Base-by-base conservation (phyloP, 92 coral and sea anemone species). In the Parazoanthus atlanticus region DNA sequence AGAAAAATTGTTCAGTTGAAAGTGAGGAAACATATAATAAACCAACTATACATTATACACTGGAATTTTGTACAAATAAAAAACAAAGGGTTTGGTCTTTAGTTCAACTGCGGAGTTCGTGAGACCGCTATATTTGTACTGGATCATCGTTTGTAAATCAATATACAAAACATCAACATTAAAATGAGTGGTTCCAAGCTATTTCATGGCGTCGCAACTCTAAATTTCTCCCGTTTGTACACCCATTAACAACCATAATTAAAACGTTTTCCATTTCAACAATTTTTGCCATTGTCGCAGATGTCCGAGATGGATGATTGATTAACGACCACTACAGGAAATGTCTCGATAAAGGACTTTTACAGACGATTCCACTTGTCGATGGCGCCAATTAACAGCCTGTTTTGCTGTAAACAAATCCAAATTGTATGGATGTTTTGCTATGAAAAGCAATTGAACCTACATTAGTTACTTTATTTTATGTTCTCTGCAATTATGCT, bases 161-260 rank as follows among this genome's bases (percentile, higher is more conserved):
- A 71, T 12, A 70, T 8, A 84, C 28, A 26, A 41, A 69, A 34
- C 29, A n/a, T n/a, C n/a, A 83, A 43, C n/a, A 83, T 65, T 43
- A 15, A 69, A 67, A 83, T 69, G 72, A 83, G 65, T 40, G 78
- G 87, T 70, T 84, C 74, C 36, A 9, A 70, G 65, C 49, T 5
- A 41, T 70, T 84, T 69, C 29, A 46, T 61, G 78, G 87, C 61
- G 87, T 84, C 78, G 47, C 28, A 69, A 41, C 67, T 12, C 31
- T 46, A 40, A 84, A n/a, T 69, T 47, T 30, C 28, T 54, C n/a
- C 87, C 78, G 77, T 41, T 40, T 84, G 66, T 29, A 84, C 38
- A 28, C 78, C 87, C 65, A 84, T 84, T 84, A 84, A 32, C 87
- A 72, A 84, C 77, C 8, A 29, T 84, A 84, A 84, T 84, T 56